Evolutionary conservation across 2,113 vertebrate species (phyloP).

Genomic region (Pelmatolapia mariae): DNA sequence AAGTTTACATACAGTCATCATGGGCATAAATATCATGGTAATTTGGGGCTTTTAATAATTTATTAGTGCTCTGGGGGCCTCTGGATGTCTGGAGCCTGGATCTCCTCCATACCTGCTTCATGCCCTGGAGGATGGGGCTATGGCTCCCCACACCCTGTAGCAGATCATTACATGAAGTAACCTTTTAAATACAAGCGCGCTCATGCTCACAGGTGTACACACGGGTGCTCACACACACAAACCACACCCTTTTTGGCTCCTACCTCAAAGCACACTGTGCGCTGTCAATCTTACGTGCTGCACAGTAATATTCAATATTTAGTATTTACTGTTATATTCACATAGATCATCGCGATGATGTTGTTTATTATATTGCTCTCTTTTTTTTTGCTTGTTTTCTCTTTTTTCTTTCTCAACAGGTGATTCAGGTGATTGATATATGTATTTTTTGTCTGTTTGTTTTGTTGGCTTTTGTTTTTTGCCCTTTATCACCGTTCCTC

Average conservation of each 20-base stretch:
- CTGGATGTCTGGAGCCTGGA: not conserved
- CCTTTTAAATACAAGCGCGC: rapidly evolving
- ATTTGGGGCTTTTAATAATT: not conserved
- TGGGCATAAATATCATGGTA: not conserved
- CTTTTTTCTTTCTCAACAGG: not conserved
- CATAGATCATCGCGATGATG: not conserved
- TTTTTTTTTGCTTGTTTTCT: too few relatives aligned
- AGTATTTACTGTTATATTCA: not conserved
- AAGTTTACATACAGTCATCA: not conserved
- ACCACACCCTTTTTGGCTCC: not conserved
- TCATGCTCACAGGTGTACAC: not conserved
- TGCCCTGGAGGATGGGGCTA: not conserved
- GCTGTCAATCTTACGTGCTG: rapidly evolving
- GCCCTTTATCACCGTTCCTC: too few relatives aligned
- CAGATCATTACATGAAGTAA: not conserved
- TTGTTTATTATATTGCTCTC: rapidly evolving
- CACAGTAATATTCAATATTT: rapidly evolving
- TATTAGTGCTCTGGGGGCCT: not conserved
- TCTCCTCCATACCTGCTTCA: not conserved
- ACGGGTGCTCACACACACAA: not conserved
- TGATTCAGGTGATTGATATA: too few relatives aligned
- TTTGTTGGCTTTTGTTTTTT: too few relatives aligned
- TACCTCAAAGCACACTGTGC: not conserved
- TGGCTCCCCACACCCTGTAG: not conserved
- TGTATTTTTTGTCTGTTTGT: too few relatives aligned